Evolutionary conservation across 2,113 vertebrate genomes (phyloP).

Genomic region (Arothron firmamentum): DNA sequence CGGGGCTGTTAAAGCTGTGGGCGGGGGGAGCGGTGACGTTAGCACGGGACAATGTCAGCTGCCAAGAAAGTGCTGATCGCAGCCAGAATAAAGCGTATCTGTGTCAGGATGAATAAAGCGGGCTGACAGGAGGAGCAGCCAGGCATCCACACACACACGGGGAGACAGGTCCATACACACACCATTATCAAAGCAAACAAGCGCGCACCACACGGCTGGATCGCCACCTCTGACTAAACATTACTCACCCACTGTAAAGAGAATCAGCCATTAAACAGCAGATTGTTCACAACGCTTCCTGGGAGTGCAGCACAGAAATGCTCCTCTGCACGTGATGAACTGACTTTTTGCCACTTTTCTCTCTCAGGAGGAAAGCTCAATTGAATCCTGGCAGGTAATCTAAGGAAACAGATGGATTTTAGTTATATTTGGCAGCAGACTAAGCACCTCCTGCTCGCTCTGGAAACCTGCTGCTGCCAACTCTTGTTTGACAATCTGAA

Average conservation of each 20-base stretch:
- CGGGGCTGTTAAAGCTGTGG: conserved; percentile 20
- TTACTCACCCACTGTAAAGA: not conserved
- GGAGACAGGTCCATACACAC: conserved; percentile 14
- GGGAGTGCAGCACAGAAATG: conserved; percentile 23
- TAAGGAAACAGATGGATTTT: conserved; percentile 75
- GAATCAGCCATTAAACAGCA: not conserved
- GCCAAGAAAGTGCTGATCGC: conserved; percentile 58
- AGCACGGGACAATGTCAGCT: conserved; percentile 50
- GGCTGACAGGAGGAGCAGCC: conserved; percentile 41
- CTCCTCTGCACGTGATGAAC: conserved; percentile 49
- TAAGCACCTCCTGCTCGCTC: conserved; percentile 62
- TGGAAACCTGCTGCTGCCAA: conserved; percentile 63
- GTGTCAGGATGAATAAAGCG: conserved; percentile 54
- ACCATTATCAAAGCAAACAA: conserved; percentile 35
- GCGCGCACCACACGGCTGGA: conserved; percentile 20
- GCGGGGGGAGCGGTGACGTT: conserved; percentile 39
- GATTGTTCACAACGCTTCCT: conserved; percentile 5
- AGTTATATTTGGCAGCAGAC: conserved; percentile 75
- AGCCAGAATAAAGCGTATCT: conserved; percentile 52
- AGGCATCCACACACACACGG: conserved; percentile 26
- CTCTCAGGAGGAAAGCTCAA: conserved; percentile 50
- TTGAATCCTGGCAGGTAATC: conserved; percentile 74
- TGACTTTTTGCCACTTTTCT: conserved; percentile 63
- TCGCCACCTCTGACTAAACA: conserved; percentile 26
- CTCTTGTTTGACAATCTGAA: conserved; percentile 67